These are phyloP conservation scores for Ashinkailepas kermadecensis DNA, from an alignment of 2,888 invertebrate genomes.

Conservation along the genomic window DNA sequence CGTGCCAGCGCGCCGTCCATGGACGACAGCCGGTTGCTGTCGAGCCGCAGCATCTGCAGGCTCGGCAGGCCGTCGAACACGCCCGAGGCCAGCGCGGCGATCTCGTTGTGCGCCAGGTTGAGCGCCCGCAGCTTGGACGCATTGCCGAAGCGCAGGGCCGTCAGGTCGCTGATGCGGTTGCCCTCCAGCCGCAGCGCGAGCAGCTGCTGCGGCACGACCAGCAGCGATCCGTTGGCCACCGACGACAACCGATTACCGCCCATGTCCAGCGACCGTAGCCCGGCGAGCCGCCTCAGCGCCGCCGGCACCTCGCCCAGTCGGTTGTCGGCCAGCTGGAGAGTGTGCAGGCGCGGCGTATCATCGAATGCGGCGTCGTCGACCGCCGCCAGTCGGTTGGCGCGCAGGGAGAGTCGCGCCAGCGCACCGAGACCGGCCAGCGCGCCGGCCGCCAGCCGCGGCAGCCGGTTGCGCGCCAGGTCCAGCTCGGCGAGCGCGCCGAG, in stretches of 20 bases:
- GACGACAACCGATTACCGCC: slow-evolving; percentile 64
- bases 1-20: slow-evolving; percentile 71
- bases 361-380: slow-evolving; percentile 31
- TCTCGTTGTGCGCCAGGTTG: slow-evolving; percentile 69
- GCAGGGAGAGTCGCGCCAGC: slow-evolving; percentile 52
- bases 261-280: slow-evolving; percentile 69
- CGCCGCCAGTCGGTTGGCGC: slow-evolving; percentile 30
- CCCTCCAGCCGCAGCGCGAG: slow-evolving; percentile 67
- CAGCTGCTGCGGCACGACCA: slow-evolving; percentile 61
- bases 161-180: slow-evolving; percentile 67
- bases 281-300: slow-evolving; percentile 68
- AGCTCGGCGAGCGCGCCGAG: slow-evolving; percentile 70
- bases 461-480: slow-evolving; percentile 69
- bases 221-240: slow-evolving; percentile 64
- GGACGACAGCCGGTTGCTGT: slow-evolving; percentile 70
- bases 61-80: slow-evolving; percentile 69
- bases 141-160: slow-evolving; percentile 69
- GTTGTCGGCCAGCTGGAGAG: slow-evolving; percentile 31
- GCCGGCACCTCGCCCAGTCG: slow-evolving; percentile 63
- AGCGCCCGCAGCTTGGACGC: slow-evolving; percentile 62
- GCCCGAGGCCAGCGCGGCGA: slow-evolving; percentile 67
- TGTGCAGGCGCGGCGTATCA: slow-evolving; percentile 32
- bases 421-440: slow-evolving; percentile 59
- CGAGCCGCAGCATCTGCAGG: slow-evolving; percentile 69
- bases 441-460: slow-evolving; percentile 52